phyloP scores from a whole-genome alignment of 2,888 invertebrate genomes.

The Drosophila antonietae region DNA sequence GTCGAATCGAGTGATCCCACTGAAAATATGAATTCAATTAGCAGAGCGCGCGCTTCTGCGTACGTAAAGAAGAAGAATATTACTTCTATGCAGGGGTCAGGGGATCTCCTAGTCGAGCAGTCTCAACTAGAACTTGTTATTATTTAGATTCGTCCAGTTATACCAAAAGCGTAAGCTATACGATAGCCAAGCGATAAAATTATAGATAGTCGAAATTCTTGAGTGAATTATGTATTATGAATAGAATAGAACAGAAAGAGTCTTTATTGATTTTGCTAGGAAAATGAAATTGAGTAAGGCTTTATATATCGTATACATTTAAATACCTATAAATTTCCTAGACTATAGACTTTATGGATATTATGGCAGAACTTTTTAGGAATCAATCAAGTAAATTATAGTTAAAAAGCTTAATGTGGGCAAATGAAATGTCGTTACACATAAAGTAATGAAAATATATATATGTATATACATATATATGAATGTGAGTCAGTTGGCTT shows the following conservation, averaged over 20 bases:
- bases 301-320: too few relatives aligned
- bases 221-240: too few relatives aligned
- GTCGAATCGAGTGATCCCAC: too few relatives aligned
- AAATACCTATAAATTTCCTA: too few relatives aligned
- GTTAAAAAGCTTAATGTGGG: slow-evolving; percentile 7
- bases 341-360: neutral
- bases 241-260: too few relatives aligned
- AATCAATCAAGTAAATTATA: neutral
- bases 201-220: neutral
- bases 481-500: slow-evolving; percentile 2
- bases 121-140: too few relatives aligned
- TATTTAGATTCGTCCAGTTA: neutral
- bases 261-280: neutral
- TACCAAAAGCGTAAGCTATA: neutral
- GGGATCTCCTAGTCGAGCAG: too few relatives aligned
- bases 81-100: too few relatives aligned
- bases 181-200: neutral
- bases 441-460: neutral
- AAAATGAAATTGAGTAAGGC: too few relatives aligned
- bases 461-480: neutral
- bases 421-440: slow-evolving; percentile 11
- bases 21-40: too few relatives aligned
- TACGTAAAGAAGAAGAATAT: too few relatives aligned
- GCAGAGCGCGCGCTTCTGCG: too few relatives aligned
- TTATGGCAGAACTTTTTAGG: neutral